phyloP scores from a whole-genome alignment of 2,797 vertebrate species.

The Chanos chanos region DNA sequence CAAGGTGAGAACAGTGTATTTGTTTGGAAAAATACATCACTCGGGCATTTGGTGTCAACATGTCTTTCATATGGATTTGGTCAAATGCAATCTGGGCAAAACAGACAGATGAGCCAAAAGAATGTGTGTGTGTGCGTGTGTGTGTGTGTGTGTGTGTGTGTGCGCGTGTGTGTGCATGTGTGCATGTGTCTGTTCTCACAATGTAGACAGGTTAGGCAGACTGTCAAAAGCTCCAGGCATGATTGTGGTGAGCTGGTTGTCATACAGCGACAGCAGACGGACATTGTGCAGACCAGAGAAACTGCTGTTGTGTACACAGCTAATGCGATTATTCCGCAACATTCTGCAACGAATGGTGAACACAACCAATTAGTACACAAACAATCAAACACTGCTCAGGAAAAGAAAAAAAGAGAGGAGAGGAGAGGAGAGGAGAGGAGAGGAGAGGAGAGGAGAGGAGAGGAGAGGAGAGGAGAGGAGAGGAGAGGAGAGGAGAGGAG shows the following conservation, averaged over 20 bases:
- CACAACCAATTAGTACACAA: neutral
- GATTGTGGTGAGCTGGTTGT: slow-evolving; percentile 95
- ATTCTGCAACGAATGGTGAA: slow-evolving; percentile 71
- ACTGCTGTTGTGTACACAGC: slow-evolving; percentile 96
- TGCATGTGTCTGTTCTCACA: no score
- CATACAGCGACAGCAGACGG: slow-evolving; percentile 94
- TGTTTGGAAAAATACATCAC: no score
- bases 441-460: neutral
- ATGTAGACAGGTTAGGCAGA: slow-evolving; percentile 91
- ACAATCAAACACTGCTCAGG: slow-evolving; percentile 46
- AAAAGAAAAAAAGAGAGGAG: neutral
- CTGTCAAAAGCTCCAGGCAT: slow-evolving; percentile 93
- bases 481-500: neutral
- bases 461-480: neutral
- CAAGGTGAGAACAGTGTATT: neutral
- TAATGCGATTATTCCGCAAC: slow-evolving; percentile 96
- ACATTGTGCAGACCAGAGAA: slow-evolving; percentile 92
- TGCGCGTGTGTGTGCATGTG: no score
- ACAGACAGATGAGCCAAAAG: no score
- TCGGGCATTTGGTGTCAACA: no score
- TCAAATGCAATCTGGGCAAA: no score
- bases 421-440: neutral
- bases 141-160: no score
- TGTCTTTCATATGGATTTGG: no score
- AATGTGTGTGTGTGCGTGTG: no score